Conservation (phyloP, 2,888 invertebrate genomes). For the Volucella inanis region DNA sequence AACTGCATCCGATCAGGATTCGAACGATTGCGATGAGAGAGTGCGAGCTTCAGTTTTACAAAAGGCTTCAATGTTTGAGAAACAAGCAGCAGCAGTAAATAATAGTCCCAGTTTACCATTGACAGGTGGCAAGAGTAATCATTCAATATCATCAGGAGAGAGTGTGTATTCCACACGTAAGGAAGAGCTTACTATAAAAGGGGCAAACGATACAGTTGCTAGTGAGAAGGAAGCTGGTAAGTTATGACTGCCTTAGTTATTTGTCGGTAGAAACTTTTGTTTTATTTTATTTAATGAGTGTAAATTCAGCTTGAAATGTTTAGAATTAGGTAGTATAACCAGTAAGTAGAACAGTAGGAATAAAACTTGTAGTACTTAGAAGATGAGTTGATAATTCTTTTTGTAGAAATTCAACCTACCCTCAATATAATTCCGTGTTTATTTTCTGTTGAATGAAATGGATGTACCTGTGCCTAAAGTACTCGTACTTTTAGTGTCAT, state of each 20-base stretch:
- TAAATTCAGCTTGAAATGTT: constrained; percentile 59
- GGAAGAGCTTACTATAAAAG: constrained; percentile 76
- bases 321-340: background rate
- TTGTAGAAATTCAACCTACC: background rate
- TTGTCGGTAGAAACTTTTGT: constrained; percentile 20
- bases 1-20: constrained; percentile 64
- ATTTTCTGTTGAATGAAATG: too few relatives aligned
- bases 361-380: background rate
- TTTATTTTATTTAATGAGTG: constrained; percentile 22
- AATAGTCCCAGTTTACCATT: constrained; percentile 73
- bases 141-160: constrained; percentile 73
- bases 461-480: too few relatives aligned
- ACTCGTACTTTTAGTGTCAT: too few relatives aligned
- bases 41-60: constrained; percentile 83
- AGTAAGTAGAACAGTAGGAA: background rate
- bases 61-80: constrained; percentile 83
- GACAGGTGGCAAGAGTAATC: constrained; percentile 68
- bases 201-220: constrained; percentile 51
- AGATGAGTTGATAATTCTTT: background rate
- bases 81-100: constrained; percentile 80
- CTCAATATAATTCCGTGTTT: too few relatives aligned
- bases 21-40: constrained; percentile 80
- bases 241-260: constrained; percentile 17
- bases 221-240: constrained; percentile 77
- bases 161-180: constrained; percentile 75